Evolutionary conservation across 2,797 vertebrate genomes (phyloP).

Genomic region (Bryconaethiops microstoma): DNA sequence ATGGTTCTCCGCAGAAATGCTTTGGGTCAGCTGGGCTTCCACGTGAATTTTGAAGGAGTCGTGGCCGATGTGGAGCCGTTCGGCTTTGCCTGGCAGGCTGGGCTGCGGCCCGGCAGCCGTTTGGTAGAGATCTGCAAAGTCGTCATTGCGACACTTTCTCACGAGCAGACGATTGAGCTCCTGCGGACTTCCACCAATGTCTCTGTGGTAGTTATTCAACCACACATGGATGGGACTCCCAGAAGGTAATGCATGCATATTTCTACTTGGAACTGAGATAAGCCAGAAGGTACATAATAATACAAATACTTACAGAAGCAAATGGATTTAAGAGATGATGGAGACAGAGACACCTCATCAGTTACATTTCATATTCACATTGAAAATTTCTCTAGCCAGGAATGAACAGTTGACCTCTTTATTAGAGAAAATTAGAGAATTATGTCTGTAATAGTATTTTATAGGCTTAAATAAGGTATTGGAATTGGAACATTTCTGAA

Average conservation of each 20-base stretch:
- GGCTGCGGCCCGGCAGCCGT: slow-evolving; percentile 84
- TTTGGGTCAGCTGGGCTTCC: slow-evolving; percentile 86
- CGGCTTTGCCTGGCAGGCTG: slow-evolving; percentile 87
- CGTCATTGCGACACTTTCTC: slow-evolving; percentile 83
- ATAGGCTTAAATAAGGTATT: too few species aligned
- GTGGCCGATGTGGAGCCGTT: slow-evolving; percentile 87
- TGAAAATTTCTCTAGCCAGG: too few species aligned
- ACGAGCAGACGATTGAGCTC: slow-evolving; percentile 89
- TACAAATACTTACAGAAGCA: too few species aligned
- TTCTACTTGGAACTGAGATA: too few species aligned
- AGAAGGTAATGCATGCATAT: slow-evolving; percentile 74
- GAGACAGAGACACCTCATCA: too few species aligned
- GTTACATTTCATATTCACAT: too few species aligned
- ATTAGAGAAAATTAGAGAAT: too few species aligned
- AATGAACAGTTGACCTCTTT: too few species aligned
- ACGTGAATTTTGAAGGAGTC: slow-evolving; percentile 87
- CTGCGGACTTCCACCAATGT: slow-evolving; percentile 82
- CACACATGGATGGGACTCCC: slow-evolving; percentile 83
- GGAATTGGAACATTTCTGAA: too few species aligned
- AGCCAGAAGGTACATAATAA: too few species aligned
- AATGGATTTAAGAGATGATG: too few species aligned
- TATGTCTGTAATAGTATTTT: too few species aligned
- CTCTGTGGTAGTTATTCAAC: slow-evolving; percentile 85
- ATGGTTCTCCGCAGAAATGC: slow-evolving; percentile 84
- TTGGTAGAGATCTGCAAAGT: slow-evolving; percentile 87